A percentile compares a stretch with the other conserved stretches of the same genome.
These are phyloP conservation scores for Hippocampus barbouri DNA, from an alignment of 2,113 vertebrate species.

Conservation along the genomic window DNA sequence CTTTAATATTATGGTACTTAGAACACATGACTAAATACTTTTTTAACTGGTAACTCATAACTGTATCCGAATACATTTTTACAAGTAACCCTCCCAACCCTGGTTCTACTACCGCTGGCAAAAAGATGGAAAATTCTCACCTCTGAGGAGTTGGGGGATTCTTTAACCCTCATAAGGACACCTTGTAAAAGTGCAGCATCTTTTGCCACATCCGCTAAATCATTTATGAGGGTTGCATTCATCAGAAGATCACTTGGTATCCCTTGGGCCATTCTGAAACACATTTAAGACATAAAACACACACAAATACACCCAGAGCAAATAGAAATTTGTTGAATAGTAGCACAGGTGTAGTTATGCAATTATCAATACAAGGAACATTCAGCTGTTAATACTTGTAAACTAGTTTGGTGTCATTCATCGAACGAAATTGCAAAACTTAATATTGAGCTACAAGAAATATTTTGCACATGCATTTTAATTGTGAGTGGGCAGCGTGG, in stretches of 20 bases:
- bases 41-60: no score
- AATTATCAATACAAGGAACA: neutral
- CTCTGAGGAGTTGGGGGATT: conserved; percentile 77
- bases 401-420: neutral
- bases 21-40: no score
- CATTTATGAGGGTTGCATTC: conserved; percentile 63
- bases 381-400: neutral
- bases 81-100: no score
- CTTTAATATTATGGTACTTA: no score
- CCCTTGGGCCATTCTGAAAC: conserved; percentile 50
- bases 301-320: neutral
- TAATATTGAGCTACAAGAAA: neutral
- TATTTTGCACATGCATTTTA: no score
- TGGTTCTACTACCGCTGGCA: neutral
- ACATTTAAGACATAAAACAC: neutral
- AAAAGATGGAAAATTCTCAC: conserved; percentile 54
- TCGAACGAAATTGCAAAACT: neutral
- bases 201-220: conserved; percentile 74
- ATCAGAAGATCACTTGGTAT: conserved; percentile 67
- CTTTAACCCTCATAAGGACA: conserved; percentile 80
- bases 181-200: conserved; percentile 82
- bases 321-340: neutral
- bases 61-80: no score
- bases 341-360: neutral
- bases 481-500: no score